These are phyloP conservation scores for Nipponia nippon DNA, from an alignment of 2,113 vertebrate species.

Conservation along the genomic window DNA sequence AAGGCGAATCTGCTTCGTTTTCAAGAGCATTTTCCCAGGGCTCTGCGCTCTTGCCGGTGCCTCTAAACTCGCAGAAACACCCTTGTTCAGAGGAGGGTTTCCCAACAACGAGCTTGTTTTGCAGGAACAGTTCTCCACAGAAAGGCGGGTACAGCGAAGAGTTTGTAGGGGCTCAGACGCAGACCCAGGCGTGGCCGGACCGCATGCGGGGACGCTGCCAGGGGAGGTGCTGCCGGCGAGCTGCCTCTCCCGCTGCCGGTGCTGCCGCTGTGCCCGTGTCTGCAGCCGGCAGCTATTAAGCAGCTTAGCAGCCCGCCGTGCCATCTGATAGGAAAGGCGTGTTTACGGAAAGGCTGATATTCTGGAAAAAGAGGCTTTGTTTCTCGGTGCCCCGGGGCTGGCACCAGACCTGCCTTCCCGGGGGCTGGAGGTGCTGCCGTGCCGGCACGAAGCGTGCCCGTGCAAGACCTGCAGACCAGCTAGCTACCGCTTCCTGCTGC, in stretches of 20 bases:
- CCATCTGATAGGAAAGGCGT: background rate
- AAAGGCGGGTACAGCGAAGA: background rate
- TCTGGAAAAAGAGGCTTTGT: background rate
- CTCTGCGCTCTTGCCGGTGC: accelerated
- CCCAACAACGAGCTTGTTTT: accelerated
- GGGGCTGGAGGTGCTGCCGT: background rate
- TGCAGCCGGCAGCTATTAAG: background rate
- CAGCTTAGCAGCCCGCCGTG: background rate
- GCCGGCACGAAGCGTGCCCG: background rate
- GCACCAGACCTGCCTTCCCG: background rate
- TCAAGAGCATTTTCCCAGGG: no score
- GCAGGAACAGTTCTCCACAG: background rate
- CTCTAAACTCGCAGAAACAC: background rate
- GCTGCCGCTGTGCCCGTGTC: accelerated
- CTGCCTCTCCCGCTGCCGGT: background rate
- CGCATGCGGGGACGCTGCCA: accelerated
- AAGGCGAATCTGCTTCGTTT: background rate
- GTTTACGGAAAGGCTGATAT: background rate
- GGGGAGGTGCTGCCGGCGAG: no score
- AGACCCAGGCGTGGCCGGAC: background rate
- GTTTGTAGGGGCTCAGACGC: background rate
- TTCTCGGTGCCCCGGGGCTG: background rate
- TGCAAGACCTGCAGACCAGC: accelerated
- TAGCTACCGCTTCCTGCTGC: background rate
- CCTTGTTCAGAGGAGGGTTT: background rate